Evolutionary conservation across 2,888 invertebrate genomes (phyloP).

Genomic region (Liodrosophila aerea): DNA sequence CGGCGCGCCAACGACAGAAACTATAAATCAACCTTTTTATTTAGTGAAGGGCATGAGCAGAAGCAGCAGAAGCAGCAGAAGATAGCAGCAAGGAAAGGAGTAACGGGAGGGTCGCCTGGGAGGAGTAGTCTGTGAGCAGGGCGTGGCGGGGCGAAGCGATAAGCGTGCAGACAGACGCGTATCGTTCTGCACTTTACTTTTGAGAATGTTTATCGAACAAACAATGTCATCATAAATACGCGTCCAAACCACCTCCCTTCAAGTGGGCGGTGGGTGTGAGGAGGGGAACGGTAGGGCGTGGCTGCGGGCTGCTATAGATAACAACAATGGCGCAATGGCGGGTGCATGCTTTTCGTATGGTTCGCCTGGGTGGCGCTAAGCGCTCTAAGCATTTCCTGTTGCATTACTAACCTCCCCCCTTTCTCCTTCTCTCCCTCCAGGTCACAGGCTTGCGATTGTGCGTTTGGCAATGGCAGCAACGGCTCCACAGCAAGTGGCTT

Average conservation of each 20-base stretch:
- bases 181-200: slow-evolving; percentile 54
- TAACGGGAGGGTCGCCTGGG: background rate
- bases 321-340: slow-evolving; percentile 20
- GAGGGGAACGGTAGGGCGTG: slow-evolving; percentile 37
- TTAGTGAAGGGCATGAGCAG: slow-evolving; percentile 6
- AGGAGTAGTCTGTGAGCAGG: too few species aligned
- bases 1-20: slow-evolving; percentile 64
- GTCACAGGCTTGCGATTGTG: slow-evolving; percentile 82
- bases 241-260: slow-evolving; percentile 50
- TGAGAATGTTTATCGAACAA: slow-evolving; percentile 74
- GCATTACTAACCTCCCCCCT: slow-evolving; percentile 48
- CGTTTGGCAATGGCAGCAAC: slow-evolving; percentile 75
- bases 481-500: slow-evolving; percentile 67
- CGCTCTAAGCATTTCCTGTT: slow-evolving; percentile 46
- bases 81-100: background rate
- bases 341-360: background rate
- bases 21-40: slow-evolving; percentile 76
- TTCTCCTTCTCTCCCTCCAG: slow-evolving; percentile 42
- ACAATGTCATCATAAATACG: slow-evolving; percentile 78
- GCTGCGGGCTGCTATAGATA: slow-evolving; percentile 53
- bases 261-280: background rate
- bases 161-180: slow-evolving; percentile 7
- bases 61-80: background rate
- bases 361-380: slow-evolving; percentile 29
- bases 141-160: slow-evolving; percentile 4